These are phyloP conservation scores for Emys orbicularis DNA, from an alignment of 2,797 vertebrate genomes.

Conservation along the genomic window DNA sequence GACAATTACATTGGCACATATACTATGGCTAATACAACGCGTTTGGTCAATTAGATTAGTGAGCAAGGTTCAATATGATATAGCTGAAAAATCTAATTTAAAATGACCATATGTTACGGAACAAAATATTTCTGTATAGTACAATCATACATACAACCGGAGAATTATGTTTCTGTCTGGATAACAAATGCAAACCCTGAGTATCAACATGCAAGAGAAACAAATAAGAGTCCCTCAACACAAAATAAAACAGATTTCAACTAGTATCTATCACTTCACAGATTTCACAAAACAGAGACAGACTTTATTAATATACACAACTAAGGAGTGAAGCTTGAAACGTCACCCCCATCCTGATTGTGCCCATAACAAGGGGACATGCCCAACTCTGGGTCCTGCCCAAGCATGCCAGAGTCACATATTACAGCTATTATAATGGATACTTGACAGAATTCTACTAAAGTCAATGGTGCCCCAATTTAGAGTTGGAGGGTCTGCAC, in stretches of 20 bases:
- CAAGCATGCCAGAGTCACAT: neutral
- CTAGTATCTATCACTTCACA: neutral
- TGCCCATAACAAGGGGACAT: neutral
- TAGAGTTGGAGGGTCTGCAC: neutral
- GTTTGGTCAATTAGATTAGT: neutral
- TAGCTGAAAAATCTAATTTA: neutral
- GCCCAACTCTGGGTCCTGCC: neutral
- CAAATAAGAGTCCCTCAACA: neutral
- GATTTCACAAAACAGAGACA: neutral
- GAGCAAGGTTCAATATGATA: neutral
- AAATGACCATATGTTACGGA: neutral
- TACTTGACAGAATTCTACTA: neutral
- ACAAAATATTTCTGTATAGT: accelerated
- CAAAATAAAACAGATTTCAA: neutral
- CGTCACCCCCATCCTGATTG: neutral
- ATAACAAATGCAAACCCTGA: accelerated
- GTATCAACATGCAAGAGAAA: accelerated
- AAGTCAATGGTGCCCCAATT: neutral
- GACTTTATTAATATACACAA: neutral
- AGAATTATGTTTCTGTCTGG: neutral
- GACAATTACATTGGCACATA: accelerated
- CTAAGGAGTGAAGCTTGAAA: neutral
- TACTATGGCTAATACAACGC: accelerated
- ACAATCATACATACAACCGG: neutral
- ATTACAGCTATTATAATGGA: neutral